Evolutionary conservation across 1,140 invertebrate genomes (phyloP).

Genomic region (Paralvinella palmiformis): DNA sequence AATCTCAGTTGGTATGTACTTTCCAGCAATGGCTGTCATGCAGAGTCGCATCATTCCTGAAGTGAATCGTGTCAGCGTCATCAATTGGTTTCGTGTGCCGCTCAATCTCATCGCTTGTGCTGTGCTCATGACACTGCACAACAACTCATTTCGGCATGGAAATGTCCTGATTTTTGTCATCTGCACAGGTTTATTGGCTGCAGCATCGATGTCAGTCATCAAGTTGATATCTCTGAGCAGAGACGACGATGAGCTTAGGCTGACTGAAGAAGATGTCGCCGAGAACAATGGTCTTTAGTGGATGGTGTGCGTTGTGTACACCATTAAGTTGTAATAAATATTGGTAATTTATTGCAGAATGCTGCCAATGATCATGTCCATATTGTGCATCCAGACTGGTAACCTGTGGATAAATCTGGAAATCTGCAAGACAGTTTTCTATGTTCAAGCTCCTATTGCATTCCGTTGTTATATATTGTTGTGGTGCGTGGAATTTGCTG

Average conservation of each 20-base stretch:
- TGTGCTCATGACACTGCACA: slow-evolving; percentile 52
- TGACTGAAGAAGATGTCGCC: background rate
- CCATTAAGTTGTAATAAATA: no score
- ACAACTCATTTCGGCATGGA: slow-evolving; percentile 46
- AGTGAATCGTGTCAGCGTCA: slow-evolving; percentile 41
- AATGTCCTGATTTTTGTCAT: slow-evolving; percentile 52
- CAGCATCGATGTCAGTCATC: slow-evolving; percentile 34
- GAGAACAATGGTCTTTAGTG: background rate
- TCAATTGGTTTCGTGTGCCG: slow-evolving; percentile 50
- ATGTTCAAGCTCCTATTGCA: no score
- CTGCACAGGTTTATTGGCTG: slow-evolving; percentile 43
- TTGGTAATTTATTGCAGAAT: no score
- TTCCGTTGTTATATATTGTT: no score
- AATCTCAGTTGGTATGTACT: slow-evolving; percentile 53
- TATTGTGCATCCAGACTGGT: no score
- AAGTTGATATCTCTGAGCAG: slow-evolving; percentile 8
- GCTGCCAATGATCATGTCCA: no score
- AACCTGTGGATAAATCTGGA: no score
- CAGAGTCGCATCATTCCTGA: slow-evolving; percentile 61
- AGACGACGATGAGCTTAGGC: background rate
- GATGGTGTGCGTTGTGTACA: no score
- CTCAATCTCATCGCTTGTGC: slow-evolving; percentile 47
- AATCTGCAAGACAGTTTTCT: no score
- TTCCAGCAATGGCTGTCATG: slow-evolving; percentile 57
- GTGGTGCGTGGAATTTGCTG: no score